Conservation (phyloP, 2,113 vertebrate genomes). For the Dipodomys stephensi region DNA sequence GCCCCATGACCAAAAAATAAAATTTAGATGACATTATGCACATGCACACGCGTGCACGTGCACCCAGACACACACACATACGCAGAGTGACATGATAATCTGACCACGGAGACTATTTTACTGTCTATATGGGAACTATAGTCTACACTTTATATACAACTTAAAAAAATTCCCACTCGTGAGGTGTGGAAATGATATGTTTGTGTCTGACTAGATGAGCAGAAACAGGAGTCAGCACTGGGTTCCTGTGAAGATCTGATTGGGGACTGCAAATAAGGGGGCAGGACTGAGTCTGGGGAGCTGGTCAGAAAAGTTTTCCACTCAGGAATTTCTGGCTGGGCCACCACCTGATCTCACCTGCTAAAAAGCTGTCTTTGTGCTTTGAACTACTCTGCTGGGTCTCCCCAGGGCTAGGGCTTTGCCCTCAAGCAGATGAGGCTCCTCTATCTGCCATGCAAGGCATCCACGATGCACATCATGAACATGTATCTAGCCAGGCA, state of each 20-base stretch:
- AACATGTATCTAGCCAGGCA: neutral
- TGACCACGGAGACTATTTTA: neutral
- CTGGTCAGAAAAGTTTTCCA: neutral
- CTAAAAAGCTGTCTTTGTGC: neutral
- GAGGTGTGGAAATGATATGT: neutral
- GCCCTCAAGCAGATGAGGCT: neutral
- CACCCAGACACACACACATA: neutral
- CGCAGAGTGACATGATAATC: neutral
- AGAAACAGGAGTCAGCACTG: neutral
- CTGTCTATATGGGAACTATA: no score
- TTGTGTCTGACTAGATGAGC: neutral
- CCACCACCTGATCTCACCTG: neutral
- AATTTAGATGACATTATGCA: no score
- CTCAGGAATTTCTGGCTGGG: no score
- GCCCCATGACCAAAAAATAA: no score
- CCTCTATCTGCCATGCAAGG: neutral
- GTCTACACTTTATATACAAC: neutral
- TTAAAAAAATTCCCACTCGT: neutral
- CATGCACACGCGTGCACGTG: no score
- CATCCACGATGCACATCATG: neutral
- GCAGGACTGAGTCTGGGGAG: neutral
- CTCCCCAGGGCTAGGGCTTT: neutral
- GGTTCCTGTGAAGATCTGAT: neutral
- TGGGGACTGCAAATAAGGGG: neutral
- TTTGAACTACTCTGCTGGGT: neutral